Conservation (phyloP, 1,140 invertebrate genomes). For the Bombus cullumanus region DNA sequence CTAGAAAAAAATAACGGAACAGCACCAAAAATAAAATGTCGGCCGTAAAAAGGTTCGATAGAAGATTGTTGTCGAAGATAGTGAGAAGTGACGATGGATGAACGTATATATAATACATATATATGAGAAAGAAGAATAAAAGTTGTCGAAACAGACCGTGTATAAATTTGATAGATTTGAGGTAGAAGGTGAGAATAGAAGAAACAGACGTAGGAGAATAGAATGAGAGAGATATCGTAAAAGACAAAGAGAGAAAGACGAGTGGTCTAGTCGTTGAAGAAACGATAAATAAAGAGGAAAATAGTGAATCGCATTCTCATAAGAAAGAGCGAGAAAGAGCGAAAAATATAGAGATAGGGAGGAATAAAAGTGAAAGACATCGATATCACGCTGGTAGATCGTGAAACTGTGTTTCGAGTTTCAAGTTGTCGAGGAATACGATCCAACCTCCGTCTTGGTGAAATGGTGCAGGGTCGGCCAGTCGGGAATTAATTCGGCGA, state of each 20-base stretch:
- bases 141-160: neutral
- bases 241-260: neutral
- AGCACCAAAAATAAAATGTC: neutral
- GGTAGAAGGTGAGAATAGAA: neutral
- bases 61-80: neutral
- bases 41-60: neutral
- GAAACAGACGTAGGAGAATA: neutral
- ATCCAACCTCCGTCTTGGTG: slow-evolving; percentile 89
- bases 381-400: slow-evolving; percentile 54
- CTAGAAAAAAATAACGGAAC: slow-evolving; percentile 15
- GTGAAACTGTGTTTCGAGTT: slow-evolving; percentile 6
- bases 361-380: slow-evolving; percentile 40
- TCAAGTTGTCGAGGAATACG: slow-evolving; percentile 62
- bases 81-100: neutral
- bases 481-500: slow-evolving; percentile 97
- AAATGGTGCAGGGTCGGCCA: slow-evolving; percentile 96
- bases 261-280: neutral
- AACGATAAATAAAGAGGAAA: slow-evolving; percentile 28
- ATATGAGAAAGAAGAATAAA: slow-evolving; percentile 25
- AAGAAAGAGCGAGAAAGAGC: slow-evolving; percentile 14
- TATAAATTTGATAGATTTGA: neutral
- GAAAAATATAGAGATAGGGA: slow-evolving; percentile 41
- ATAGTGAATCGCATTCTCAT: slow-evolving; percentile 13
- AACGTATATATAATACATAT: neutral
- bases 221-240: neutral